Conservation (phyloP, 2,113 vertebrate species). For the Diphyllodes magnificus region DNA sequence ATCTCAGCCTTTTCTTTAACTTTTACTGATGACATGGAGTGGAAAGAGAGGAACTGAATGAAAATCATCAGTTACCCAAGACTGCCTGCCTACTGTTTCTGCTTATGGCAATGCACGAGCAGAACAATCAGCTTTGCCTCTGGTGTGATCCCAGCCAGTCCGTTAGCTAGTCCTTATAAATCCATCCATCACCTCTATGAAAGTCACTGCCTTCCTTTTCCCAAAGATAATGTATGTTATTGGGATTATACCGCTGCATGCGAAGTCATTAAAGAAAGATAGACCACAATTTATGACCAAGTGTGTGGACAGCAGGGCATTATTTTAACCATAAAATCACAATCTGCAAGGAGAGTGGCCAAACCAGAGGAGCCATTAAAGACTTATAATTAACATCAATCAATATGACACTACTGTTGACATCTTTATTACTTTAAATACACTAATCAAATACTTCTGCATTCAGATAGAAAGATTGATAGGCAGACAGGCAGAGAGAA, state of each 20-base stretch:
- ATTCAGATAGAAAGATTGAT: slow-evolving; percentile 67
- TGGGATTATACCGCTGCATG: slow-evolving; percentile 65
- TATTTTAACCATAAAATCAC: slow-evolving; percentile 78
- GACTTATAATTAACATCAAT: slow-evolving; percentile 79
- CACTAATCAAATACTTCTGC: slow-evolving; percentile 75
- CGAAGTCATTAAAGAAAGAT: slow-evolving; percentile 70
- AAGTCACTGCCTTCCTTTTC: slow-evolving; percentile 64
- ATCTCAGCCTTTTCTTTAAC: neutral
- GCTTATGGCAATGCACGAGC: neutral
- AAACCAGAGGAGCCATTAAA: slow-evolving; percentile 70
- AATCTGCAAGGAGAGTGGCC: slow-evolving; percentile 68
- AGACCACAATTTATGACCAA: slow-evolving; percentile 72
- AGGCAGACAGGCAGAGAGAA: slow-evolving; percentile 55
- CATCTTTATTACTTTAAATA: slow-evolving; percentile 79
- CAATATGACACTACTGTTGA: slow-evolving; percentile 71
- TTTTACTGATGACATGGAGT: neutral
- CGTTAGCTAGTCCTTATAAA: slow-evolving; percentile 57
- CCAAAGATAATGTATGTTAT: slow-evolving; percentile 70
- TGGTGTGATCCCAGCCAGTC: slow-evolving; percentile 41
- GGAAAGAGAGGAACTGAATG: neutral
- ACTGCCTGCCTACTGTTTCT: neutral
- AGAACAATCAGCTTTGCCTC: slow-evolving; percentile 26
- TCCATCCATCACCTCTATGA: slow-evolving; percentile 59
- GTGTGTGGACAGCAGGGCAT: slow-evolving; percentile 65
- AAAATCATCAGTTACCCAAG: slow-evolving; percentile 49